phyloP scores from a whole-genome alignment of 1,140 invertebrate genomes.

The Pogonus chalceus region DNA sequence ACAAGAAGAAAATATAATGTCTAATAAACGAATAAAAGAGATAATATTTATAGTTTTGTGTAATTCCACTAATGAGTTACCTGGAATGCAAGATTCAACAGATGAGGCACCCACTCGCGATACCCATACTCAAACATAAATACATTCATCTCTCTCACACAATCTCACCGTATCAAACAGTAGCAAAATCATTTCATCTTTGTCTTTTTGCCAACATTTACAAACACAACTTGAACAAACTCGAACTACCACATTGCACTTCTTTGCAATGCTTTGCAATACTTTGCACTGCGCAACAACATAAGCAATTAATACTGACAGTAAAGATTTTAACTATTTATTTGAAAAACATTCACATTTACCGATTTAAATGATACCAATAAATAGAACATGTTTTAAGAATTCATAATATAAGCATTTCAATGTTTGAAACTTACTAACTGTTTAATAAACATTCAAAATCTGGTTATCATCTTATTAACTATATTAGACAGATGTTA shows the following conservation, averaged over 20 bases:
- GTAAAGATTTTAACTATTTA: conserved; percentile 1
- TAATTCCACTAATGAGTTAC: conserved; percentile 5
- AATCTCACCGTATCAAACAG: neutral
- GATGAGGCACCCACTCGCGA: conserved; percentile 1
- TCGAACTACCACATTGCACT: too few relatives aligned
- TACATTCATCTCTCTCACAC: neutral
- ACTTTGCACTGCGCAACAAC: too few relatives aligned
- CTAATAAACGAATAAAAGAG: neutral
- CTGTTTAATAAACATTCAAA: conserved; percentile 4
- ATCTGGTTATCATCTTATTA: neutral
- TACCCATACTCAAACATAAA: neutral
- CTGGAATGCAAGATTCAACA: conserved; percentile 1
- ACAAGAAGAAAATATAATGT: neutral
- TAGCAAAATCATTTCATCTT: too few relatives aligned
- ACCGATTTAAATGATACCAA: neutral
- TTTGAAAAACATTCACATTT: neutral
- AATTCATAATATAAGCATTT: neutral
- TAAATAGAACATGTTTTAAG: neutral
- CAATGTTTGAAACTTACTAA: neutral
- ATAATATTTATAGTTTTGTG: conserved; percentile 5
- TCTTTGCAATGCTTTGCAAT: too few relatives aligned
- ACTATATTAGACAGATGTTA: too few relatives aligned
- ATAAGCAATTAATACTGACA: conserved; percentile 6
- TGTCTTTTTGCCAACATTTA: too few relatives aligned
- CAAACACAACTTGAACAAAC: too few relatives aligned